Conservation (phyloP, 2,888 invertebrate genomes). For the Macaria notata region DNA sequence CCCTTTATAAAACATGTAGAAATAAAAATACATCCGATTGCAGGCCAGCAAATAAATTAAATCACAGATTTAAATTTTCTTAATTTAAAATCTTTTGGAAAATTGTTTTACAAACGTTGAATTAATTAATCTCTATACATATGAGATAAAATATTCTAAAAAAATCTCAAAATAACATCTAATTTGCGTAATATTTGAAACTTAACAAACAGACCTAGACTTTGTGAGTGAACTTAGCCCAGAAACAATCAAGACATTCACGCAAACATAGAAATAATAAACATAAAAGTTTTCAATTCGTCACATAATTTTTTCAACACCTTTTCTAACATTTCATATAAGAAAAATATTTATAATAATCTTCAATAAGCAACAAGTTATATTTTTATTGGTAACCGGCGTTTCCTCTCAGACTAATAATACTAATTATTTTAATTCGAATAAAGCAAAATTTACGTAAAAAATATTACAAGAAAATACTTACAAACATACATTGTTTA, state of each 20-base stretch:
- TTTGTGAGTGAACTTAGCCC: conserved; percentile 38
- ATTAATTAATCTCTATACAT: conserved; percentile 51
- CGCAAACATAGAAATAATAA: conserved; percentile 61
- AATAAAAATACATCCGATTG: conserved; percentile 34
- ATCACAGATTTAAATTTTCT: conserved; percentile 76
- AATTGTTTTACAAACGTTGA: conserved; percentile 44
- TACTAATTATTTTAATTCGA: conserved; percentile 75
- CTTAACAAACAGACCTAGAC: conserved; percentile 64
- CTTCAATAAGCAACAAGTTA: conserved; percentile 81
- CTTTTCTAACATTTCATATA: conserved; percentile 75
- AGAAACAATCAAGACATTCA: conserved; percentile 66
- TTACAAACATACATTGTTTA: conserved; percentile 63
- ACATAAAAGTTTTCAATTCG: conserved; percentile 60
- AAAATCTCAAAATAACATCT: conserved; percentile 61
- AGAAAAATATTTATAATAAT: conserved; percentile 71
- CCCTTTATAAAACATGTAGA: no score
- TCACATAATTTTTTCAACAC: conserved; percentile 59
- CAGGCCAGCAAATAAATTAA: conserved; percentile 75
- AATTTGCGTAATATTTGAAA: conserved; percentile 72
- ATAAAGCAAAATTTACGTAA: conserved; percentile 75
- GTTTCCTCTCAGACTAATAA: conserved; percentile 81
- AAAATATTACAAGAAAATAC: conserved; percentile 60
- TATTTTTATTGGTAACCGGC: conserved; percentile 82
- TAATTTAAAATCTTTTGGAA: conserved; percentile 54
- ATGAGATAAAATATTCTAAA: conserved; percentile 52